Evolutionary conservation across 2,797 vertebrate genomes (phyloP).

Genomic region (Coreius guichenoti): DNA sequence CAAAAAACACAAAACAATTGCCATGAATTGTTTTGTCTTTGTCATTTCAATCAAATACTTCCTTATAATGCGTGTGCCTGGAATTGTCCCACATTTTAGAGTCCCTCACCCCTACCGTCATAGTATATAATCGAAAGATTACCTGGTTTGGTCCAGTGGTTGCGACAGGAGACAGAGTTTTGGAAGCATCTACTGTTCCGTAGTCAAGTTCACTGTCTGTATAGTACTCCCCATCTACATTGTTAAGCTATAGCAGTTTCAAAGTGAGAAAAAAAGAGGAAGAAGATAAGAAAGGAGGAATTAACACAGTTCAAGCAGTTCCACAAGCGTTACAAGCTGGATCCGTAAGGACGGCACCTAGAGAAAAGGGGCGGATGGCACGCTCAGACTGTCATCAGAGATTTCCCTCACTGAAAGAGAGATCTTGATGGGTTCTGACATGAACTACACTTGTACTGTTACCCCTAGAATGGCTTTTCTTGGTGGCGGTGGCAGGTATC

Average conservation of each 20-base stretch:
- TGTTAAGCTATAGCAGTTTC: constrained; percentile 83
- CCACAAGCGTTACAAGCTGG: constrained; percentile 70
- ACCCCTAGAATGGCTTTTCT: constrained; percentile 90
- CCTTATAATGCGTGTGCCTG: constrained; percentile 65
- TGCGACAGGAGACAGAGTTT: constrained; percentile 84
- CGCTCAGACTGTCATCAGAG: constrained; percentile 85
- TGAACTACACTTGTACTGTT: constrained; percentile 77
- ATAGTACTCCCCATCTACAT: constrained; percentile 91
- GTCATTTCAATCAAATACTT: constrained; percentile 69
- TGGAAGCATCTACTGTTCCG: constrained; percentile 84
- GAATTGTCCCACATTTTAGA: constrained; percentile 54
- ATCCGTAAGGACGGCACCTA: constrained; percentile 71
- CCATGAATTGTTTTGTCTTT: constrained; percentile 68
- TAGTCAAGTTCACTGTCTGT: constrained; percentile 85
- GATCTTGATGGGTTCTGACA: constrained; percentile 90
- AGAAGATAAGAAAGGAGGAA: constrained; percentile 69
- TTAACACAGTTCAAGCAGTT: constrained; percentile 71
- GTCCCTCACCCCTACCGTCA: constrained; percentile 3
- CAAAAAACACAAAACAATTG: constrained; percentile 69
- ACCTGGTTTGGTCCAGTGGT: constrained; percentile 90
- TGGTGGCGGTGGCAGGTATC: constrained; percentile 87
- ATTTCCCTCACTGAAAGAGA: constrained; percentile 86
- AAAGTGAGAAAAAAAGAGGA: constrained; percentile 79
- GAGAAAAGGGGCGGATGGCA: constrained; percentile 66
- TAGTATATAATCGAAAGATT: constrained; percentile 68